phyloP scores from a whole-genome alignment of 2,888 invertebrate genomes.

The Troilus luridus region DNA sequence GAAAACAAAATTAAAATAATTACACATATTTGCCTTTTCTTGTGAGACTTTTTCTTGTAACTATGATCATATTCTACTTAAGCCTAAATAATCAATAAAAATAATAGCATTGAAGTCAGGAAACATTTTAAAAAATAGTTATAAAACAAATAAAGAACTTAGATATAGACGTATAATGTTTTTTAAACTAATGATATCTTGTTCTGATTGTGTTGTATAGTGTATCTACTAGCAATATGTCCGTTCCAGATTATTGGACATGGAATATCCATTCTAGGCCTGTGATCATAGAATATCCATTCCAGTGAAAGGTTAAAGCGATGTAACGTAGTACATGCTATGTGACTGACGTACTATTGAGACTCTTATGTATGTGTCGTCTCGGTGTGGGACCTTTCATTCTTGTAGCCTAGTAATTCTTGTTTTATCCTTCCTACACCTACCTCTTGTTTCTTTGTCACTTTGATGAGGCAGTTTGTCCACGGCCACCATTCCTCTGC shows the following conservation, averaged over 20 bases:
- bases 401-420: not conserved
- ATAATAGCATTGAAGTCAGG: too few species aligned
- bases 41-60: too few species aligned
- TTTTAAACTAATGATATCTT: not conserved
- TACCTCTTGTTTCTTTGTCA: not conserved
- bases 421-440: not conserved
- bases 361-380: not conserved
- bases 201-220: not conserved
- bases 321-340: not conserved
- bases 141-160: too few species aligned
- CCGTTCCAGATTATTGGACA: not conserved
- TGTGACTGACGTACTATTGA: not conserved
- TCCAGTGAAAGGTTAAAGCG: not conserved
- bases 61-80: too few species aligned
- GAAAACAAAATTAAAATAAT: too few species aligned
- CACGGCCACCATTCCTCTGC: not conserved
- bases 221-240: not conserved
- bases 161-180: too few species aligned
- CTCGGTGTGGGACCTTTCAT: not conserved
- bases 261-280: not conserved
- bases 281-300: not conserved
- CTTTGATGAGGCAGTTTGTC: not conserved
- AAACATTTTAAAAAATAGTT: too few species aligned
- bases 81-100: too few species aligned
- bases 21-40: too few species aligned